Base-by-base conservation (phyloP, 2,113 vertebrate species). In the Aldabrachelys gigantea region DNA sequence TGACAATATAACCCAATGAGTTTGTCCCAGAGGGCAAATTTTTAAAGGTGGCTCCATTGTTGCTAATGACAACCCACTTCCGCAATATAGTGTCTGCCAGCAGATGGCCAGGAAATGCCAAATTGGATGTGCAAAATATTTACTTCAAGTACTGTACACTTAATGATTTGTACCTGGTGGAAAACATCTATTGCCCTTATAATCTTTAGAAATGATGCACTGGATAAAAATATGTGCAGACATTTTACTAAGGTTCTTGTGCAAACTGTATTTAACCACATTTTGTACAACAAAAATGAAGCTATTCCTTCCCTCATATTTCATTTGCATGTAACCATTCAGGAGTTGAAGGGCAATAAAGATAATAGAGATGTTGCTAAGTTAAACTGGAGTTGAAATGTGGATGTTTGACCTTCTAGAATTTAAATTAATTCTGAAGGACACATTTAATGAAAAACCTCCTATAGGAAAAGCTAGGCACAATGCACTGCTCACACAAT, bases 391-490 rank as follows among this genome's bases (percentile, higher is more conserved):
- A 53, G 57, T 53, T 87, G 87, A 89, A 90, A 89, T 53, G 78
- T 72, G 80, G 53, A 80, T 72, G 72, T 47, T 82, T 93, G 85
- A 94, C 53, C 54, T 69, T 69, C 47, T 89, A 53, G 83, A 89
- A 93, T 31, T 35, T 3, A 84, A 84, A 90, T 75, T 62, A 85
- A 89, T 84, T 76, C 87, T 62, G 72, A 91, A 86, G 62, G 90
- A 89, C 8, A 0, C 38, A 35, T 11, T 44, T 53, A 86, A 82
- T 53, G 27, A 47, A 56, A 95, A 53, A 88, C 4, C 8, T 82
- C 87, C 31, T 44, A 38, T 10, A 87, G 53, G n/a, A 87, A 62
- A 84, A 84, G 57, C 59, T 31, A 52, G 13, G 35, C 65, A 69
- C 38, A 69, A n/a, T 27, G 49, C 4, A 54, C 21, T 80, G 10